A percentile compares a stretch with the other conserved stretches of the same genome.
phyloP scores from a whole-genome alignment of 2,113 vertebrate species.

The Leptodactylus fuscus region DNA sequence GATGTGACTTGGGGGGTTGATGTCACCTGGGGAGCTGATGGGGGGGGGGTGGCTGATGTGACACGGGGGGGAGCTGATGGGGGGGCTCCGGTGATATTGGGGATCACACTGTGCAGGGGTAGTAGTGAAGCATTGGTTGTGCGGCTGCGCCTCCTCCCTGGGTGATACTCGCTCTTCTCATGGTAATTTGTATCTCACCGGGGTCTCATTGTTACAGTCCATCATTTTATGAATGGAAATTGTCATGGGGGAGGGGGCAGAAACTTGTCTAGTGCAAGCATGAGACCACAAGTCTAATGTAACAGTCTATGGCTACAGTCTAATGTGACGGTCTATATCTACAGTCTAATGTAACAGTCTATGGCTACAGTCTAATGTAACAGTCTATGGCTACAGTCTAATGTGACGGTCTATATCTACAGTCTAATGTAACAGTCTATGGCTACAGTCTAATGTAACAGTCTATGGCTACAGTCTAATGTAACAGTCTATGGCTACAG shows the following conservation, averaged over 20 bases:
- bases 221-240: background rate
- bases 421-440: too few species aligned
- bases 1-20: too few species aligned
- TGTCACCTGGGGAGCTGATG: background rate
- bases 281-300: background rate
- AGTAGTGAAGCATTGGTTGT: too few species aligned
- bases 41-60: background rate
- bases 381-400: background rate
- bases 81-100: background rate
- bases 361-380: too few species aligned
- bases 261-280: background rate
- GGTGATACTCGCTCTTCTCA: background rate
- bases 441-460: too few species aligned
- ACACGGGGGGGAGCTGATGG: background rate
- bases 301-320: background rate
- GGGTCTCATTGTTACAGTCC: background rate
- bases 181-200: background rate
- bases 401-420: background rate
- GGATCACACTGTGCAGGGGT: background rate
- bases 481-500: too few species aligned
- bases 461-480: too few species aligned
- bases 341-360: too few species aligned
- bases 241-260: background rate
- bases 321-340: background rate
- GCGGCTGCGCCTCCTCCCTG: too few species aligned